Evolutionary conservation across 2,888 invertebrate genomes (phyloP).

Genomic region (Dione vanillae): DNA sequence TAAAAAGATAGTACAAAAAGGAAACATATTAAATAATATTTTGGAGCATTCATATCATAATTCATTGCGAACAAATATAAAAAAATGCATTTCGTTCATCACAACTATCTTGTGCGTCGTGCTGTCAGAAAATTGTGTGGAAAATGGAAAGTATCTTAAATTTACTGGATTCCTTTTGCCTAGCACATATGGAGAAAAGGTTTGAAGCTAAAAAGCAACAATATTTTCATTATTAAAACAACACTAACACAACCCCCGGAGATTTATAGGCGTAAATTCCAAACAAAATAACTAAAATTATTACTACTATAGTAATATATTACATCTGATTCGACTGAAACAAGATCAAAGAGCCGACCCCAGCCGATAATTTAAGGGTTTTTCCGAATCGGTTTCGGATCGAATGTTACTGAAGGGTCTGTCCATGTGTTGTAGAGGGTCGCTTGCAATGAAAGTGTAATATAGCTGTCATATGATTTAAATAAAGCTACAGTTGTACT

Average conservation of each 20-base stretch:
- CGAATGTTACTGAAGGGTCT: slow-evolving; percentile 13
- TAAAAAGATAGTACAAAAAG: too few relatives aligned
- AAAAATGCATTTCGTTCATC: too few relatives aligned
- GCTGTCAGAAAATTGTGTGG: too few relatives aligned
- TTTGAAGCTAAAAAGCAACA: too few relatives aligned
- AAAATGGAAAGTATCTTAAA: too few relatives aligned
- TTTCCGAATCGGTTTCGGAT: slow-evolving; percentile 1
- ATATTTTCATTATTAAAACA: neutral
- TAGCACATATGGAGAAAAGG: too few relatives aligned
- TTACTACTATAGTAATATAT: neutral
- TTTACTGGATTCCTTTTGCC: too few relatives aligned
- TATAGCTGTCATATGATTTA: neutral
- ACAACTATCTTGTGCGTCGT: too few relatives aligned
- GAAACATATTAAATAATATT: too few relatives aligned
- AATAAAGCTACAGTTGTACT: too few relatives aligned
- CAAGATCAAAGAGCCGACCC: slow-evolving; percentile 10
- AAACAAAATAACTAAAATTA: slow-evolving; percentile 3
- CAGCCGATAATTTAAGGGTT: slow-evolving; percentile 7
- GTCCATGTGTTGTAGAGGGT: neutral
- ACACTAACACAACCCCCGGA: neutral
- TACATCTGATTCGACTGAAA: neutral
- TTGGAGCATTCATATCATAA: too few relatives aligned
- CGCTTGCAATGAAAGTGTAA: neutral
- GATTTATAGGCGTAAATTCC: neutral
- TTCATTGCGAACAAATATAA: too few relatives aligned